Percentiles rank a stretch among this genome's conserved stretches.
Evolutionary conservation across 2,888 invertebrate species (phyloP).

Genomic region (Morpho helenor): DNA sequence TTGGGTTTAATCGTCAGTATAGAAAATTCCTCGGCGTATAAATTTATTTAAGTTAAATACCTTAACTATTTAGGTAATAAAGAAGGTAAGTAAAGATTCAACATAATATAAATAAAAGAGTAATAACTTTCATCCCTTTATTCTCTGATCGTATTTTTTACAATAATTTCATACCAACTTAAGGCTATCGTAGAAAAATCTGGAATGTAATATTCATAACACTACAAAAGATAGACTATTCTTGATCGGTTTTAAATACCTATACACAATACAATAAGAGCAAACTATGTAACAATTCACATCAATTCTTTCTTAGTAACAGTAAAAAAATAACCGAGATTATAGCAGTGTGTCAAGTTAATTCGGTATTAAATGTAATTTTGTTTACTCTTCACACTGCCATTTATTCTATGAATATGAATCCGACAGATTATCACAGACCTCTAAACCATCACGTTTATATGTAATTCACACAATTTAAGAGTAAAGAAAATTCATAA

Average conservation of each 20-base stretch:
- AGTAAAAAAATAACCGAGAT: constrained; percentile 4
- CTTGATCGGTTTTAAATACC: constrained; percentile 39
- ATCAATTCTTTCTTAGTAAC: constrained; percentile 1
- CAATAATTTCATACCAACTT: constrained; percentile 38
- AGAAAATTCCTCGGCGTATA: too few relatives aligned
- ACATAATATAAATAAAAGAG: too few relatives aligned
- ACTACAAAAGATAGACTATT: constrained; percentile 42
- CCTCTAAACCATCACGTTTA: constrained; percentile 44
- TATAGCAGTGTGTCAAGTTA: constrained; percentile 9
- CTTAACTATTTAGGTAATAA: too few relatives aligned
- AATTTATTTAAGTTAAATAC: too few relatives aligned
- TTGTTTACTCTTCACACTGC: constrained; percentile 5
- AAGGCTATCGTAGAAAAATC: constrained; percentile 35
- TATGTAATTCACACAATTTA: constrained; percentile 20
- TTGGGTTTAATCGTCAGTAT: too few relatives aligned
- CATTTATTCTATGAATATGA: constrained; percentile 1
- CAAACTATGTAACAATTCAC: constrained; percentile 10
- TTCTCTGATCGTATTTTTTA: constrained; percentile 30
- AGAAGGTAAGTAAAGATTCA: too few relatives aligned
- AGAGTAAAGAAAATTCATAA: constrained; percentile 5
- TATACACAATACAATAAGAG: constrained; percentile 34
- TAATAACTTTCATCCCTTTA: too few relatives aligned
- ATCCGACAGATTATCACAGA: constrained; percentile 51
- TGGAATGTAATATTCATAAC: constrained; percentile 64
- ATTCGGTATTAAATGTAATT: constrained; percentile 7